Evolutionary conservation across 2,113 vertebrate species (phyloP), one percentile per base, ranked within the genome.

Genomic region (Acinonyx jubatus): DNA sequence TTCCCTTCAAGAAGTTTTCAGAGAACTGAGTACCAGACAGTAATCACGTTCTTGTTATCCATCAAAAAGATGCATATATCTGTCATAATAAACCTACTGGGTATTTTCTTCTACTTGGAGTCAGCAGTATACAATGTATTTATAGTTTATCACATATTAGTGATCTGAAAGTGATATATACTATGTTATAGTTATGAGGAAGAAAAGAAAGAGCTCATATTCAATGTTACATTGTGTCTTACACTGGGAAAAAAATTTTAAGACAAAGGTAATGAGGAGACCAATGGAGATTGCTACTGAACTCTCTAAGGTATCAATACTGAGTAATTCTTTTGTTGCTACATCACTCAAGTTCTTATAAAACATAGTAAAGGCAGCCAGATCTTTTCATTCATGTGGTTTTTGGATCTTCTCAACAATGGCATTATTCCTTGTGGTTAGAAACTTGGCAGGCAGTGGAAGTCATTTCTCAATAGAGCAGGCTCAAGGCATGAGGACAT

Each of bases 231-330:
- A 12, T 33, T n/a, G 11, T 91, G 2, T 76, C 31, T 96, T 45
- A 90, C 38, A 89, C 10, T 68, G 38, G 97, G 84, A 73, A 94
- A 92, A 88, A 84, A 61, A 84, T 81, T 96, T 96, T 38, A 83
- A 92, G 38, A 89, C 65, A 93, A 95, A 95, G 29, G 36, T 57
- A 79, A 95, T 38, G 66, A 95, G 73, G 6, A 68, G 10, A 48
- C 55, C n/a, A 38, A 1, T 48, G 66, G 84, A 90, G 94, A 81
- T 50, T 38, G 27, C 18, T 71, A 45, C 14, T 33, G 50, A 74
- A 25, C 33, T 94, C 36, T 80, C 41, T 68, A 78, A 61, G 15
- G 25, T 38, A 66, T 76, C 18, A 38, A 21, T 36, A 68, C 16
- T 41, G 23, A 89, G 27, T 73, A 15, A 80, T 79, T 91, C 11